Evolutionary conservation across 2,797 vertebrate genomes (phyloP), one percentile per base, ranked within the genome.

Genomic region (Enteromius paludinosus): DNA sequence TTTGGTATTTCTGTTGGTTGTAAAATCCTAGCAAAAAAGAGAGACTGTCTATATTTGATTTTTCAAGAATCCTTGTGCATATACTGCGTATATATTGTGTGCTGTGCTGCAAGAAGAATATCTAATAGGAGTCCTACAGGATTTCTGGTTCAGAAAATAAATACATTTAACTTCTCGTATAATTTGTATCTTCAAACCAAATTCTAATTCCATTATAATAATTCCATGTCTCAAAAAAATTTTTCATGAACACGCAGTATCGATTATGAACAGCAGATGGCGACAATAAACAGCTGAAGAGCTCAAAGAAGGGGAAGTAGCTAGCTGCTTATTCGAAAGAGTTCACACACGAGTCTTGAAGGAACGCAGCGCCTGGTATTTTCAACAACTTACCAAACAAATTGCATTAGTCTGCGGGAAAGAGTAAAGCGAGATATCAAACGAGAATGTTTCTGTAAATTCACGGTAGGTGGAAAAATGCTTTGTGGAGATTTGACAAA

Each of bases 401-500:
- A 10, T 59, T 1, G 9, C 6, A 14, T 18, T 35, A 33, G 1
- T 25, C 38, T 30, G 6, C 73, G 11, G 17, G 12, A 35, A 20
- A 14, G 12, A n/a, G 6, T 59, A 8, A 25, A 70, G 33, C 20
- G n/a, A 49, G 33, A 45, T 23, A 45, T 54, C 18, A 9, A 28
- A 65, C 8, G 33, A 18, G 15, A 18, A 83, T 18, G 70, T 20
- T 62, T 7, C 28, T n/a, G 28, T 28, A 35, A 85, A 49, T 20
- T 56, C 23, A 82, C 61, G 85, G 87, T 86, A 81, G 45, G 87
- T 79, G 11, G 4, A 25, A 76, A 59, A 65, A 3, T n/a, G 17
- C 3, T 45, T 5, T 25, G 25, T 47, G 54, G 15, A 25, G 18
- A 59, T 38, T 59, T 43, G 25, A 47, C 47, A 66, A 73, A 54